phyloP scores from a whole-genome alignment of 2,113 vertebrate genomes.

The Oreochromis spilurus region DNA sequence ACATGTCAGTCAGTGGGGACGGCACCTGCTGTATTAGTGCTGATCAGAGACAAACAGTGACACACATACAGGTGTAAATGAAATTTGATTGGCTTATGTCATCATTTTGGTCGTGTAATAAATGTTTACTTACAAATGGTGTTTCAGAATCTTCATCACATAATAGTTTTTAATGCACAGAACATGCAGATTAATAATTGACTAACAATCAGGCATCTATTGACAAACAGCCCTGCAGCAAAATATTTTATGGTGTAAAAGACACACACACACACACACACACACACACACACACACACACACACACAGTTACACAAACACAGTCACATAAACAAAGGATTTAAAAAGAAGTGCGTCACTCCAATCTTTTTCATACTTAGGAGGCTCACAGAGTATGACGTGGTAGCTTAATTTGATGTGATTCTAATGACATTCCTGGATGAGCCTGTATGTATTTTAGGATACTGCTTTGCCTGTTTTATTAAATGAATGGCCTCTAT shows the following conservation, averaged over 20 bases:
- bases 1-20: slow-evolving; percentile 55
- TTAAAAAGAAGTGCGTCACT: slow-evolving; percentile 38
- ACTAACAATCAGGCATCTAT: background rate
- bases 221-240: background rate
- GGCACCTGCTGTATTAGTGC: slow-evolving; percentile 41
- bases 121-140: background rate
- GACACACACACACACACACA: background rate
- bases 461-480: slow-evolving; percentile 11
- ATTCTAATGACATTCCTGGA: slow-evolving; percentile 10
- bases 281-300: background rate
- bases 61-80: background rate
- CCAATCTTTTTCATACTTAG: slow-evolving; percentile 23
- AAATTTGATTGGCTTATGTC: background rate
- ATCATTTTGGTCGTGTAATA: background rate
- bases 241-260: background rate
- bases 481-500: slow-evolving; percentile 13
- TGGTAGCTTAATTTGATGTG: background rate
- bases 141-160: background rate
- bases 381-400: background rate
- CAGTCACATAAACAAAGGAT: slow-evolving; percentile 9
- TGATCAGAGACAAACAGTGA: background rate
- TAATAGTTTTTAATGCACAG: background rate
- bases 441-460: slow-evolving; percentile 27
- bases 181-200: background rate
- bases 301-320: background rate